Evolutionary conservation across 2,888 invertebrate species (phyloP).

Genomic region (Hydraecia micacea): DNA sequence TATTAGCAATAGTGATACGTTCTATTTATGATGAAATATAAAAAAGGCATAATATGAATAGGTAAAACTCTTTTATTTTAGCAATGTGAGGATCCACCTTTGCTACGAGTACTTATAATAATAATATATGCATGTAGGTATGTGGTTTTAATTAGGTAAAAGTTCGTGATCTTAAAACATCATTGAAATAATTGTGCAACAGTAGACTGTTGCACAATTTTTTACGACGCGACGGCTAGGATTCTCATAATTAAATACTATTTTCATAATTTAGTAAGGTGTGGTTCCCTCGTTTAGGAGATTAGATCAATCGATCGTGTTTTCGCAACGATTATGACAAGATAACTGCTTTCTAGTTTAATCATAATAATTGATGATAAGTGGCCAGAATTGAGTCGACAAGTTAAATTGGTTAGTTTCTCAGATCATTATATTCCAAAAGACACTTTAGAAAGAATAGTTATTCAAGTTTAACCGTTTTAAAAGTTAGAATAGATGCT

Average conservation of each 20-base stretch:
- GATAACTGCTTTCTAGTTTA: conserved; percentile 39
- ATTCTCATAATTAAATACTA: conserved; percentile 9
- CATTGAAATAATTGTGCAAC: conserved; percentile 16
- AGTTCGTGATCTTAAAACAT: not conserved
- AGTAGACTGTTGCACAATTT: too few relatives aligned
- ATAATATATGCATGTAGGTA: not conserved
- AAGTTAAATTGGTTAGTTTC: conserved; percentile 15
- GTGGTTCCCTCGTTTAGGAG: conserved; percentile 33
- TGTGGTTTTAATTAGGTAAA: not conserved
- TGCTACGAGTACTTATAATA: too few relatives aligned
- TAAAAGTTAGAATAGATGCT: not conserved
- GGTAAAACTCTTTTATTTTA: not conserved
- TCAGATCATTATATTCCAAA: not conserved
- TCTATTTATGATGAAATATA: conserved; percentile 1
- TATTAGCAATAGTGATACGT: conserved; percentile 12
- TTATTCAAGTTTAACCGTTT: not conserved
- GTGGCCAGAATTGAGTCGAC: not conserved
- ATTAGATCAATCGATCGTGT: conserved; percentile 27
- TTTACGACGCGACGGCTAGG: too few relatives aligned
- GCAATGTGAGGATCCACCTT: not conserved
- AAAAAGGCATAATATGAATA: not conserved
- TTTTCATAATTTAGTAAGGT: conserved; percentile 41
- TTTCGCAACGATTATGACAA: conserved; percentile 38
- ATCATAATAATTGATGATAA: conserved; percentile 33
- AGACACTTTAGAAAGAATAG: not conserved